Percentiles rank a stretch among this genome's conserved stretches.
Evolutionary conservation across 2,797 vertebrate species (phyloP).

Genomic region (Pogoniulus pusillus): DNA sequence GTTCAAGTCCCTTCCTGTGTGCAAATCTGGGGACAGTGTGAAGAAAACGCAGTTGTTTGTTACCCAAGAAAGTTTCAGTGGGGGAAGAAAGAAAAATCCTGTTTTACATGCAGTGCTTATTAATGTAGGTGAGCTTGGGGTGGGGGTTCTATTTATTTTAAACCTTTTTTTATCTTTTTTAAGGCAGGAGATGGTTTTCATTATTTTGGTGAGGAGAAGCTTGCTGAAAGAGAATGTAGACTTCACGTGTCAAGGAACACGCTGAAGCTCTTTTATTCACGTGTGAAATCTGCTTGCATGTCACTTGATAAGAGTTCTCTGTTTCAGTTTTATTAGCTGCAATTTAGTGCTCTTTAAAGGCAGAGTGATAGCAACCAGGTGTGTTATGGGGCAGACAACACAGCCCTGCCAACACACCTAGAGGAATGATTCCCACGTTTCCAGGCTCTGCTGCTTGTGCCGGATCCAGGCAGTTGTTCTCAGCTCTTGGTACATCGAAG

Average conservation of each 20-base stretch:
- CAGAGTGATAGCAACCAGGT: constrained; percentile 52
- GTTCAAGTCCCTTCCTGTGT: neutral
- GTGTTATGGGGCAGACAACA: neutral
- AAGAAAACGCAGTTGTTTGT: neutral
- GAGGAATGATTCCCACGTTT: neutral
- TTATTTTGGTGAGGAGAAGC: constrained; percentile 23
- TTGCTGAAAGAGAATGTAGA: constrained; percentile 27
- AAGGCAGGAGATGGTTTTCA: constrained; percentile 17
- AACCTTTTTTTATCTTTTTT: neutral
- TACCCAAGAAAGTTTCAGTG: neutral
- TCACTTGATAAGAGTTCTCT: constrained; percentile 45
- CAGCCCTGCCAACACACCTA: constrained; percentile 5
- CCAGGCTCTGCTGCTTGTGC: neutral
- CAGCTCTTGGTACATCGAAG: neutral
- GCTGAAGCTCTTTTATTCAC: neutral
- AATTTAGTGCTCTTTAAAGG: constrained; percentile 44
- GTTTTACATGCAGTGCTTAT: neutral
- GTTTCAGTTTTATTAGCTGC: constrained; percentile 48
- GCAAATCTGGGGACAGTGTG: neutral
- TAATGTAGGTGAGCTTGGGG: too few species aligned
- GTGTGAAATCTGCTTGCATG: constrained; percentile 9
- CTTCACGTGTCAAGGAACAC: constrained; percentile 16
- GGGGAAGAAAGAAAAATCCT: neutral
- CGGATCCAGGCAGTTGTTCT: neutral
- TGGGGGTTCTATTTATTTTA: too few species aligned